Evolutionary conservation across 2,113 vertebrate genomes (phyloP).

Genomic region (Chloroceryle aenea): DNA sequence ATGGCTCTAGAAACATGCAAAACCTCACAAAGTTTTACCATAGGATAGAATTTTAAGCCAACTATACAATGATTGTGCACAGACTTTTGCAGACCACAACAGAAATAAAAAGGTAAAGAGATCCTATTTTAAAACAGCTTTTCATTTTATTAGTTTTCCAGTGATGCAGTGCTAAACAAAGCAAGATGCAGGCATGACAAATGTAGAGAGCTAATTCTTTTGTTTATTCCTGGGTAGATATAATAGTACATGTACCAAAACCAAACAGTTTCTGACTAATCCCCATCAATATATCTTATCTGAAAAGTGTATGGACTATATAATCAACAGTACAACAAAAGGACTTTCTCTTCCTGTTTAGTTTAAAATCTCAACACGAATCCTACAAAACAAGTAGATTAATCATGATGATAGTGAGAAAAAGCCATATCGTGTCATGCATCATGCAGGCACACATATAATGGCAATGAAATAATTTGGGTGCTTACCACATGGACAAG

Average conservation of each 20-base stretch:
- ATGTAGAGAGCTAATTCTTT: neutral
- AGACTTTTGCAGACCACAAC: neutral
- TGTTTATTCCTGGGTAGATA: neutral
- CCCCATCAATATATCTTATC: neutral
- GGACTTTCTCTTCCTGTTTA: neutral
- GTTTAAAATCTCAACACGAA: neutral
- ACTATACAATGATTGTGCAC: neutral
- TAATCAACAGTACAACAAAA: neutral
- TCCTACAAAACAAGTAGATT: neutral
- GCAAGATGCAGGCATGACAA: neutral
- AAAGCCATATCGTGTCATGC: neutral
- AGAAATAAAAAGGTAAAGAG: neutral
- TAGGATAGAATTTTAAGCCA: neutral
- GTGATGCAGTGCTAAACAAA: neutral
- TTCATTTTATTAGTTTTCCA: neutral
- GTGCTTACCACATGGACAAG: neutral
- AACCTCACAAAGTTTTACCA: neutral
- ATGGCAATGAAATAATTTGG: neutral
- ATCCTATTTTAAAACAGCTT: neutral
- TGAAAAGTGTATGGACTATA: neutral
- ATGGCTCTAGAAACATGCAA: neutral
- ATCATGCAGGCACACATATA: fast-evolving
- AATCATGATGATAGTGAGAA: neutral
- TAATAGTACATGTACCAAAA: neutral
- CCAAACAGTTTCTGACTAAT: neutral